Evolutionary conservation across 2,797 vertebrate species (phyloP).

Genomic region (Phylloscopus collybita): DNA sequence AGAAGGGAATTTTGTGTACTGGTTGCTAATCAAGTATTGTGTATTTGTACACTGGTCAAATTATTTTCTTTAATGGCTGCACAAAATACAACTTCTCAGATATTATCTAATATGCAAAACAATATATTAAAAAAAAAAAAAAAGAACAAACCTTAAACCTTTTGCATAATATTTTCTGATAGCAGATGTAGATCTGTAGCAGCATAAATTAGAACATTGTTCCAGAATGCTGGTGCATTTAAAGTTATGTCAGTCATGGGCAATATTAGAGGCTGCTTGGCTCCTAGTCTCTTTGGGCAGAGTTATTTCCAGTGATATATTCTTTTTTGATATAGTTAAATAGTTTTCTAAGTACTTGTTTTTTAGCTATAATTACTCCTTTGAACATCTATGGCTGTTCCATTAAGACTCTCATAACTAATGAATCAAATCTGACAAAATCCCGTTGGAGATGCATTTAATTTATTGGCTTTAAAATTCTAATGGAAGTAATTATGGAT

Average conservation of each 20-base stretch:
- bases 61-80: background rate
- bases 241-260: conserved; percentile 20
- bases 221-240: conserved; percentile 16
- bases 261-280: background rate
- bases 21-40: background rate
- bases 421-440: conserved; percentile 52
- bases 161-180: conserved; percentile 23
- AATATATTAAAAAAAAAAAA: background rate
- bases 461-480: conserved; percentile 55
- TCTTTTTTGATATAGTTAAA: conserved; percentile 38
- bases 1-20: background rate
- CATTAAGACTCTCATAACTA: conserved; percentile 37
- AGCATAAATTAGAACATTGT: conserved; percentile 32
- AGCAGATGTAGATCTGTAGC: conserved; percentile 13
- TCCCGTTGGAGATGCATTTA: conserved; percentile 49
- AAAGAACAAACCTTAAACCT: background rate
- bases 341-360: conserved; percentile 58
- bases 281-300: background rate
- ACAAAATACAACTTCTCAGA: background rate
- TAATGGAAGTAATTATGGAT: conserved; percentile 26
- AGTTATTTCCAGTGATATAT: conserved; percentile 25
- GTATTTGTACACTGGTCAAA: background rate
- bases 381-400: conserved; percentile 45
- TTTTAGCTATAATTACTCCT: conserved; percentile 62
- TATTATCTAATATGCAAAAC: conserved; percentile 20